Percentiles rank a stretch among this genome's conserved stretches.
These are phyloP conservation scores for Notothenia coriiceps DNA, from an alignment of 2,113 vertebrate genomes.

Conservation along the genomic window DNA sequence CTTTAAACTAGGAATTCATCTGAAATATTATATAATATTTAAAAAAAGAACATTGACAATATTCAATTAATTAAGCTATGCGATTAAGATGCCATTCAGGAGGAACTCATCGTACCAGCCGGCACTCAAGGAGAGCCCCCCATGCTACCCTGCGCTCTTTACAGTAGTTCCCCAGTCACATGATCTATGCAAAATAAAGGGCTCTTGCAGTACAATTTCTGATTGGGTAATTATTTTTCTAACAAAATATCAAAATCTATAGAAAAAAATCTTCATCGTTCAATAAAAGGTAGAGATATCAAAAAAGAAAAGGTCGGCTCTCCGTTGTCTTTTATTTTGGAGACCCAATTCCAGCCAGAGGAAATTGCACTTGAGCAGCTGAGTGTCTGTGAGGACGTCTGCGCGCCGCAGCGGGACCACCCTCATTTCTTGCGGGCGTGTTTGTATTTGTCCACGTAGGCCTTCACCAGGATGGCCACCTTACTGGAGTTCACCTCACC, in stretches of 20 bases:
- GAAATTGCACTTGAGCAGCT: slow-evolving; percentile 95
- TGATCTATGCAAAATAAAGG: slow-evolving; percentile 84
- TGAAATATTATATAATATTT: slow-evolving; percentile 70
- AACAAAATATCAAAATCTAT: slow-evolving; percentile 87
- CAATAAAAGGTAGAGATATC: slow-evolving; percentile 87
- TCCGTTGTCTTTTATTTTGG: slow-evolving; percentile 83
- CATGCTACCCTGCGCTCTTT: slow-evolving; percentile 64
- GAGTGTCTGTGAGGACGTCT: slow-evolving; percentile 53
- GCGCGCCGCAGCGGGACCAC: slow-evolving; percentile 59
- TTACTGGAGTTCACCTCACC: slow-evolving; percentile 97
- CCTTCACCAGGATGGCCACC: slow-evolving; percentile 97
- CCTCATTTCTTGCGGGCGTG: slow-evolving; percentile 91
- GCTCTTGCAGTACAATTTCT: slow-evolving; percentile 82
- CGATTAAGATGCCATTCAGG: slow-evolving; percentile 76
- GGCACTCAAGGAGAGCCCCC: slow-evolving; percentile 60
- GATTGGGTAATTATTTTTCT: slow-evolving; percentile 81
- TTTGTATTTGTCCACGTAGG: slow-evolving; percentile 98
- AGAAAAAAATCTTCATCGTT: slow-evolving; percentile 86
- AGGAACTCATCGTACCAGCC: slow-evolving; percentile 80
- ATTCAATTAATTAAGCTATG: slow-evolving; percentile 75
- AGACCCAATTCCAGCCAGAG: slow-evolving; percentile 84
- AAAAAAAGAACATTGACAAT: slow-evolving; percentile 81
- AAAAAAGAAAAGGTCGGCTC: slow-evolving; percentile 80
- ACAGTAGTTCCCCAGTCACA: slow-evolving; percentile 73
- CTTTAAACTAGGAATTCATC: slow-evolving; percentile 81